Conservation (phyloP, 92 coral and sea anemone genomes). For the Epizoanthus scotinus region DNA sequence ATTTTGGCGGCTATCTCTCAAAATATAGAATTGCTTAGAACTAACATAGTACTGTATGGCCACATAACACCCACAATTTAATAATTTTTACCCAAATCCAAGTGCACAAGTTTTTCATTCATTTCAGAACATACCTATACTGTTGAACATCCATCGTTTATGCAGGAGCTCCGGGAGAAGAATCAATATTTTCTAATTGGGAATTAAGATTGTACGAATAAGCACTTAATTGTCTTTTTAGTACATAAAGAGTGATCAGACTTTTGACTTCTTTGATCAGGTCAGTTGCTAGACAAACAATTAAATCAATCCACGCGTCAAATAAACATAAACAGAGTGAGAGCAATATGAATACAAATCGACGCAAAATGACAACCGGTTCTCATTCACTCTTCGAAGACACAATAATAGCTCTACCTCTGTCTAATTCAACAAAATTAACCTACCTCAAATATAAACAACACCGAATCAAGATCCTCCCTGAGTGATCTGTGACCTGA, state of each 20-base stretch:
- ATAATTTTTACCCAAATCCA: too few relatives aligned
- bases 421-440: not conserved
- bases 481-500: conserved; percentile 91
- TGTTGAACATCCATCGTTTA: conserved; percentile 95
- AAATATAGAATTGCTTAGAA: too few relatives aligned
- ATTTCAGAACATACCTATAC: conserved; percentile 71
- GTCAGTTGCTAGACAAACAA: conserved; percentile 28
- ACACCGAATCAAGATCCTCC: conserved; percentile 91
- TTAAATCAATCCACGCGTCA: conserved; percentile 19
- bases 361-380: not conserved
- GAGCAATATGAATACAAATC: too few relatives aligned
- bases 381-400: conserved; percentile 1
- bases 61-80: too few relatives aligned
- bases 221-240: conserved; percentile 10
- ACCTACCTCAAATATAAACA: conserved; percentile 86
- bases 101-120: too few relatives aligned
- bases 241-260: not conserved
- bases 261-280: not conserved
- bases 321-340: not conserved
- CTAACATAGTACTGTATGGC: too few relatives aligned
- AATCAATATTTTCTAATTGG: conserved; percentile 76
- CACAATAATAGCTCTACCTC: not conserved
- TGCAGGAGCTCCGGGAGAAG: conserved; percentile 91
- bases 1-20: too few relatives aligned
- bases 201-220: conserved; percentile 25